A percentile compares a stretch with the other conserved stretches of the same genome.
phyloP scores from a whole-genome alignment of 1,140 invertebrate genomes.

The Dryas iulia region DNA sequence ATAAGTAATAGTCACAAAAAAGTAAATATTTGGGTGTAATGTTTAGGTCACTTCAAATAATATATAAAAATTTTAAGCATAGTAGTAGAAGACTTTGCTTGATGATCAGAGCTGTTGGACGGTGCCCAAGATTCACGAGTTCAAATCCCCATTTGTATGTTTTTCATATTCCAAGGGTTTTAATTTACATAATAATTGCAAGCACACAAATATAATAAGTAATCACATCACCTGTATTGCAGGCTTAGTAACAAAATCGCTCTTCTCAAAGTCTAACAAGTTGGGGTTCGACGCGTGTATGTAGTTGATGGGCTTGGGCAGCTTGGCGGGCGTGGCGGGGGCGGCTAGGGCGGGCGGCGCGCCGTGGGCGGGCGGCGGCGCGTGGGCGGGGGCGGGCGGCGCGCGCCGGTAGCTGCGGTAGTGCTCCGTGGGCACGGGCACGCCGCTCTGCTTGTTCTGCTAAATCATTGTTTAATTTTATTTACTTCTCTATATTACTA shows the following conservation, averaged over 20 bases:
- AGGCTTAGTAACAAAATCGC: conserved; percentile 61
- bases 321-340: conserved; percentile 38
- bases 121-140: too few species aligned
- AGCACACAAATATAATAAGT: background rate
- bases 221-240: conserved; percentile 33
- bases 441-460: conserved; percentile 40
- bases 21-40: too few species aligned
- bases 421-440: conserved; percentile 49
- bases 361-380: conserved; percentile 19
- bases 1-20: too few species aligned
- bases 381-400: conserved; percentile 13
- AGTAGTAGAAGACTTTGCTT: background rate
- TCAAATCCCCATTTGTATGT: too few species aligned
- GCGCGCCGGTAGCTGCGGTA: conserved; percentile 58
- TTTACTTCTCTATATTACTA: too few species aligned
- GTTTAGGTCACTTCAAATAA: too few species aligned
- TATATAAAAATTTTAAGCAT: too few species aligned
- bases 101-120: too few species aligned
- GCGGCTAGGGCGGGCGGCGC: conserved; percentile 27
- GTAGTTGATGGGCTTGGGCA: conserved; percentile 80
- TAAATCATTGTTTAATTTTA: too few species aligned
- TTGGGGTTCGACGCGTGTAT: conserved; percentile 86
- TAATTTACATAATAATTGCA: background rate
- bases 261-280: conserved; percentile 81
- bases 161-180: too few species aligned